Percentiles rank a stretch among this genome's conserved stretches.
These are phyloP conservation scores for Euphydryas editha DNA, from an alignment of 2,888 invertebrate genomes.

Conservation along the genomic window DNA sequence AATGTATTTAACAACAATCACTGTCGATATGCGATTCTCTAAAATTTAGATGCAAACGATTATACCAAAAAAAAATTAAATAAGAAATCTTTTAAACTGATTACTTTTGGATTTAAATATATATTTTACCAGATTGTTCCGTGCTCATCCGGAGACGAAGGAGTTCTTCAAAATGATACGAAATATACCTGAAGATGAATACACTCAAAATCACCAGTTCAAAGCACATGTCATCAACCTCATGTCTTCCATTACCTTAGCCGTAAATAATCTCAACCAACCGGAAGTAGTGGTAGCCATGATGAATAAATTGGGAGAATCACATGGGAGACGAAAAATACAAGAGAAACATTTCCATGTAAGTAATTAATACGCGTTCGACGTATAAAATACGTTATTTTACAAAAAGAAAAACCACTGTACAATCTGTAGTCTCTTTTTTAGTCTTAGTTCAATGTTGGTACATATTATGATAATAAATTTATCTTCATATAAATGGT, in stretches of 20 bases:
- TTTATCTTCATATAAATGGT: too few species aligned
- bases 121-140: slow-evolving; percentile 54
- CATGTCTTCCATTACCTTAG: slow-evolving; percentile 59
- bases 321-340: slow-evolving; percentile 55
- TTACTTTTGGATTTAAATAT: not conserved
- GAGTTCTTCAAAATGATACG: slow-evolving; percentile 59
- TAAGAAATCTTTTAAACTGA: not conserved
- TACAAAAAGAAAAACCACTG: too few species aligned
- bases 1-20: too few species aligned
- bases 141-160: slow-evolving; percentile 55
- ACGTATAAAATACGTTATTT: not conserved
- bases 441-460: too few species aligned
- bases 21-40: not conserved
- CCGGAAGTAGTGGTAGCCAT: slow-evolving; percentile 62
- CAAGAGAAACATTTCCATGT: slow-evolving; percentile 60
- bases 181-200: slow-evolving; percentile 53
- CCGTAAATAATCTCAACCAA: slow-evolving; percentile 56
- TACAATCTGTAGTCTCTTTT: too few species aligned
- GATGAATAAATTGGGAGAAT: slow-evolving; percentile 65
- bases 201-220: slow-evolving; percentile 53
- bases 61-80: not conserved
- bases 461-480: too few species aligned
- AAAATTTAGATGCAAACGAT: too few species aligned
- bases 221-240: slow-evolving; percentile 65
- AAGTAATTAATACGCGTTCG: slow-evolving; percentile 34